Conservation (phyloP, 2,797 vertebrate species). For the Pagetopsis macropterus region DNA sequence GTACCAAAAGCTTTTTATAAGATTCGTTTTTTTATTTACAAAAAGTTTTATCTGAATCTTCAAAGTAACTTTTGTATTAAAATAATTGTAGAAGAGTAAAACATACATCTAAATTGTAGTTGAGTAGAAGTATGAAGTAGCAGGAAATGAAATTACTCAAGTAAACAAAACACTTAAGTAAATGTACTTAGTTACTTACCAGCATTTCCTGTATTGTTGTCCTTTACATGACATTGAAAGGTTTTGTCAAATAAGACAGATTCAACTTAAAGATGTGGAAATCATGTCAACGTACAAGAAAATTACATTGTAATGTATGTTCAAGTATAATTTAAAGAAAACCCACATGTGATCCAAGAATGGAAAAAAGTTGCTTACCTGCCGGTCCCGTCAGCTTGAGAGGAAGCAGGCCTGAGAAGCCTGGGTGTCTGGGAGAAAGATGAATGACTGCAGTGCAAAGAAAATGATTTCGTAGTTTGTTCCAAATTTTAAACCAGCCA, state of each 20-base stretch:
- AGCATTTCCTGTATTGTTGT: constrained; percentile 36
- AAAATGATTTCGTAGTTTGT: constrained; percentile 81
- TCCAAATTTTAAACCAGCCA: constrained; percentile 74
- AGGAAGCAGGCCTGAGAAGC: constrained; percentile 77
- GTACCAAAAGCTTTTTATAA: too few species aligned
- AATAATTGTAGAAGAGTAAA: too few species aligned
- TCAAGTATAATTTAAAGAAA: constrained; percentile 43
- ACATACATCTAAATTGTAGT: too few species aligned
- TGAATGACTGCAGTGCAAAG: constrained; percentile 77
- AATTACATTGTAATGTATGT: constrained; percentile 66
- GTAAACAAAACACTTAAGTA: too few species aligned
- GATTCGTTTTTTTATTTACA: too few species aligned
- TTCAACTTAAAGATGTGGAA: constrained; percentile 61
- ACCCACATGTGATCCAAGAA: constrained; percentile 37
- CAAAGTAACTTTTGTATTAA: too few species aligned
- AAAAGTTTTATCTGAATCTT: too few species aligned
- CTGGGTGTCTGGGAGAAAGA: constrained; percentile 77
- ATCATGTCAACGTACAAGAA: constrained; percentile 57
- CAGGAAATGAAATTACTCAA: too few species aligned
- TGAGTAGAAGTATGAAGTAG: too few species aligned
- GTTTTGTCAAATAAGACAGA: constrained; percentile 55
- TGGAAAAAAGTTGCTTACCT: constrained; percentile 75
- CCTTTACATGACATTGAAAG: constrained; percentile 54
- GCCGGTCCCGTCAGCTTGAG: constrained; percentile 76
- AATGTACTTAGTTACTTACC: too few species aligned